phyloP scores from a whole-genome alignment of 2,113 vertebrate genomes.

The Neofelis nebulosa region DNA sequence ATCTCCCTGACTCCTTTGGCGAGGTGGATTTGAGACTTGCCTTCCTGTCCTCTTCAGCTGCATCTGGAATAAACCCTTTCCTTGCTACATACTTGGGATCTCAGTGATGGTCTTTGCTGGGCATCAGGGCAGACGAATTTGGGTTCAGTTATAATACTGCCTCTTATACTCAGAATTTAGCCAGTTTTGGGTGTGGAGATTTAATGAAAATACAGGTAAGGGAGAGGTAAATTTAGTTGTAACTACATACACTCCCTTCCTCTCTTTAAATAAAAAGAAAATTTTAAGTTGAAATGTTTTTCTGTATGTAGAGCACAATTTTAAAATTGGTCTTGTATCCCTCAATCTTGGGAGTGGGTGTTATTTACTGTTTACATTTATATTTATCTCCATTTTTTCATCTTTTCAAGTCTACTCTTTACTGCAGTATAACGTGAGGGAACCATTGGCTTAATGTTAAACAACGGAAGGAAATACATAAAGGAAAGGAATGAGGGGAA shows the following conservation, averaged over 20 bases:
- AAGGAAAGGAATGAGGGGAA: neutral
- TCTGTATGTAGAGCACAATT: neutral
- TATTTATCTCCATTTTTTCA: slow-evolving; percentile 27
- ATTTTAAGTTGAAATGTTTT: slow-evolving; percentile 24
- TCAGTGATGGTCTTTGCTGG: neutral
- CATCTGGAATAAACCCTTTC: neutral
- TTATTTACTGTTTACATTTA: slow-evolving; percentile 41
- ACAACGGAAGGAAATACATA: neutral
- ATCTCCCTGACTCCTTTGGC: neutral
- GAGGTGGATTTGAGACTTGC: neutral
- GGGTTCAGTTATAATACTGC: neutral
- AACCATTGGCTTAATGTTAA: slow-evolving; percentile 34
- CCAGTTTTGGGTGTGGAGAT: neutral
- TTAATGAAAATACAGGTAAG: slow-evolving; percentile 29
- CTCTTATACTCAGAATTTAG: neutral
- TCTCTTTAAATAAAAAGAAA: slow-evolving; percentile 21
- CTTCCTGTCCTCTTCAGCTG: neutral
- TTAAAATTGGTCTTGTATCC: slow-evolving; percentile 18
- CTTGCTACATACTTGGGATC: neutral
- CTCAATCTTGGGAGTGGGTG: neutral
- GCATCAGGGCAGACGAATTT: neutral
- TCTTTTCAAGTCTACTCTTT: slow-evolving; percentile 27
- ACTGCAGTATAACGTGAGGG: neutral
- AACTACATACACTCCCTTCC: neutral
- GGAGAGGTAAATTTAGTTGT: neutral